phyloP scores from a whole-genome alignment of 2,797 vertebrate species.

The Bothrops alternatus region DNA sequence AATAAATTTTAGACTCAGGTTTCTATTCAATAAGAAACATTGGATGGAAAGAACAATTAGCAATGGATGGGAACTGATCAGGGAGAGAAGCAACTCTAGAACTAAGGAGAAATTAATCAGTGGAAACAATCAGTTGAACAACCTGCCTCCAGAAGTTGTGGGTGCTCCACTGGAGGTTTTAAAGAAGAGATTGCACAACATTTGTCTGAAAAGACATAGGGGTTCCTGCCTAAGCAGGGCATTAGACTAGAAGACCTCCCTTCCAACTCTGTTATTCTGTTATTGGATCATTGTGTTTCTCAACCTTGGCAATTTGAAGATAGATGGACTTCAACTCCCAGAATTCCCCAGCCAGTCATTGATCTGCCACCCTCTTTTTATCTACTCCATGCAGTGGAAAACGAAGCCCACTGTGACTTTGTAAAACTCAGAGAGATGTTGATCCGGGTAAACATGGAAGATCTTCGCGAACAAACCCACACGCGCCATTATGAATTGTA shows the following conservation, averaged over 20 bases:
- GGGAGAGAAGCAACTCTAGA: neutral
- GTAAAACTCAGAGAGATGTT: conserved; percentile 98
- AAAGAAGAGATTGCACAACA: neutral
- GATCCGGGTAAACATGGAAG: conserved; percentile 98
- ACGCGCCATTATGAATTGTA: conserved; percentile 96
- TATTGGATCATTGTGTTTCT: neutral
- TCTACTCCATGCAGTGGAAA: conserved; percentile 81
- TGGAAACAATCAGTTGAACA: neutral
- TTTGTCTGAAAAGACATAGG: neutral
- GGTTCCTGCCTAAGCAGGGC: too few species aligned
- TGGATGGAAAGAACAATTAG: neutral
- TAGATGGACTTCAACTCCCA: neutral
- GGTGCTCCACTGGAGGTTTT: neutral
- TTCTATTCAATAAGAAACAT: neutral
- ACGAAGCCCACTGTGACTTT: conserved; percentile 96
- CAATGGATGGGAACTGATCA: neutral
- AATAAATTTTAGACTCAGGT: neutral
- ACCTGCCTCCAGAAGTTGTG: neutral
- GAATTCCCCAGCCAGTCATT: neutral
- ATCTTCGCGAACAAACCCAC: conserved; percentile 96
- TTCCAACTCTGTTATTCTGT: neutral
- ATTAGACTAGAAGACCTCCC: neutral
- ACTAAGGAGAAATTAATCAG: neutral
- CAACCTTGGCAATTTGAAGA: neutral
- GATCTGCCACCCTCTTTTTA: conserved; percentile 7